Conservation (phyloP, 1,140 invertebrate genomes). For the Leptopilina clavipes region DNA sequence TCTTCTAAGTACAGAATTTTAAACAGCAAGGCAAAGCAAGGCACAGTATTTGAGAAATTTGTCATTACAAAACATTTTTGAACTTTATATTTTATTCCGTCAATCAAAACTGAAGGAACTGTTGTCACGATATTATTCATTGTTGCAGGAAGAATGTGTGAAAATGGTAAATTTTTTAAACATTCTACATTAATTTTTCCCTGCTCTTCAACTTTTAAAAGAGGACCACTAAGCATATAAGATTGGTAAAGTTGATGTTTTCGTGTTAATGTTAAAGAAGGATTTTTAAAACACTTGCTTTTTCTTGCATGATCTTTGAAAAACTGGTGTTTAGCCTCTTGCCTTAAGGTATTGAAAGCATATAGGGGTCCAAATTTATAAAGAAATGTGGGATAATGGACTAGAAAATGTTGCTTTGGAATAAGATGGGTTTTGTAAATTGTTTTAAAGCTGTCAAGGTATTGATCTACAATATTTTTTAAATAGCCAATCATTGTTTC, state of each 20-base stretch:
- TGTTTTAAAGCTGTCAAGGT: neutral
- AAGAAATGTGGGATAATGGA: neutral
- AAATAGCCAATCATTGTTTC: neutral
- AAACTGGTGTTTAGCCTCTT: neutral
- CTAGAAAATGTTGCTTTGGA: neutral
- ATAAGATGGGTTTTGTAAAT: no score
- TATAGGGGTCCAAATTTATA: neutral
- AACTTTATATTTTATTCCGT: neutral
- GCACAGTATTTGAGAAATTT: neutral
- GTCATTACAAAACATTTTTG: neutral
- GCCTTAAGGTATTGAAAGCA: neutral
- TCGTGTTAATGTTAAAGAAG: neutral
- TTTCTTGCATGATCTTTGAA: neutral
- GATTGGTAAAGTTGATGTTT: neutral
- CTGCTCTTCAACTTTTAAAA: neutral
- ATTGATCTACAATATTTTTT: neutral
- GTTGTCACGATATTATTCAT: neutral
- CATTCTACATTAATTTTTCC: no score
- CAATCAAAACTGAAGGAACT: neutral
- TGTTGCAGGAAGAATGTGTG: neutral
- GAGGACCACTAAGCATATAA: neutral
- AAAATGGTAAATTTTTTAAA: neutral
- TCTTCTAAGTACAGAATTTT: neutral
- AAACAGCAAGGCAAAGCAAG: neutral
- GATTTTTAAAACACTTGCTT: neutral